Base-by-base conservation (phyloP, 2,797 vertebrate species). In the Poecile montanus region DNA sequence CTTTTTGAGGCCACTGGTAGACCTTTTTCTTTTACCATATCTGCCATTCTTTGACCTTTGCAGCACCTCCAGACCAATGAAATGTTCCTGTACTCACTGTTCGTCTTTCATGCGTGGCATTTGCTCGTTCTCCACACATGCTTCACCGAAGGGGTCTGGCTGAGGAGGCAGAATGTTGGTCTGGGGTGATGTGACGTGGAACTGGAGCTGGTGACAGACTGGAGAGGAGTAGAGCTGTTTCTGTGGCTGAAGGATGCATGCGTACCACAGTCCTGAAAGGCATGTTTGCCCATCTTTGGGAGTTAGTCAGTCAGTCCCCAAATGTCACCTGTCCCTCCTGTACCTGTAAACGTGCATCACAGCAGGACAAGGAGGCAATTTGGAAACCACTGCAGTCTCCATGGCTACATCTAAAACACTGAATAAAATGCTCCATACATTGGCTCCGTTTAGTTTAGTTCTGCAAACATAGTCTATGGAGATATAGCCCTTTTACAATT, bases 101-200 rank as follows among this genome's bases (percentile, higher is more conserved):
- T 32, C 0, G 0, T n/a, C 48, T 86, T 91, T 85, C 51, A 45
- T 34, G 50, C 6, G 0, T 0, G 2, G 44, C 2, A 1, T 88
- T 85, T 53, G 30, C 56, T 86, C 25, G 3, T 76, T 92, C 56
- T 67, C 67, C 0, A 0, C 1, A 1, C 4, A 61, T 0, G 0
- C 29, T 67, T 62, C 1, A 5, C 60, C 47, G 62, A 42, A 73
- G 63, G 25, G 18, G 29, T 60, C 77, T 86, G 32, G 45, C 89
- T 57, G 88, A 91, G 56, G 65, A 85, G 81, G 48, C 51, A 50
- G 62, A 51, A n/a, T 25, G 20, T 25, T 48, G 70, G 44, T 62
- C 50, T 4, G 38, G 63, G n/a, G 32, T 58, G 84, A 61, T 2
- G 4, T 82, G 85, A 79, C 74, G 71, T 38, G 40, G 34, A 62